Percentiles rank a stretch among this genome's conserved stretches.
phyloP scores from a whole-genome alignment of 37 sponge, comb jelly and placozoan species.

The Cladorhizidae sp. region DNA sequence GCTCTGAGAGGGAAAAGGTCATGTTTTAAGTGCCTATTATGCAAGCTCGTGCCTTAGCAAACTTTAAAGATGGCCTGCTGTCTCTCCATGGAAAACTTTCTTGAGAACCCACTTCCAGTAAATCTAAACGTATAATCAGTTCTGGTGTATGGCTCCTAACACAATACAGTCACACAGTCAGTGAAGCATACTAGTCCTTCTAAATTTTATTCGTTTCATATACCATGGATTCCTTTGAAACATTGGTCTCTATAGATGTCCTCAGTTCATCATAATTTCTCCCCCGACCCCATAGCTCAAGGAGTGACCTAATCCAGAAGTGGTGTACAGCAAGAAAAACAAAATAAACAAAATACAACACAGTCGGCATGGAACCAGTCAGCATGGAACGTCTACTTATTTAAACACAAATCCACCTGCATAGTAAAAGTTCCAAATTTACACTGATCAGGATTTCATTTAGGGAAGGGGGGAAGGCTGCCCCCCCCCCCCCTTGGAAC shows the following conservation, averaged over 20 bases:
- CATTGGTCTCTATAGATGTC: slow-evolving; percentile 8
- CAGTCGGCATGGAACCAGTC: too few relatives aligned
- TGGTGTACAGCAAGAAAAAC: too few relatives aligned
- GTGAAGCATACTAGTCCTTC: background rate
- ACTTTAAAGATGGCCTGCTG: slow-evolving; percentile 27
- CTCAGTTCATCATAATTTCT: slow-evolving; percentile 49
- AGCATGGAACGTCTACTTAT: too few relatives aligned
- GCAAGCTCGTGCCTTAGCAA: background rate
- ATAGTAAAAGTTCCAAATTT: too few relatives aligned
- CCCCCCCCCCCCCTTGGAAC: too few relatives aligned
- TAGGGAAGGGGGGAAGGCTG: too few relatives aligned
- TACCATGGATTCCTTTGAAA: slow-evolving; percentile 50
- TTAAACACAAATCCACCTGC: too few relatives aligned
- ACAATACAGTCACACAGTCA: background rate
- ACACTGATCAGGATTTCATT: too few relatives aligned
- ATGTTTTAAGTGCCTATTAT: background rate
- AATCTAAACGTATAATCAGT: slow-evolving; percentile 65
- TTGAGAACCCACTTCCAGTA: slow-evolving; percentile 50
- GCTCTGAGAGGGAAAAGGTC: slow-evolving; percentile 30
- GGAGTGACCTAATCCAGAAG: slow-evolving; percentile 47
- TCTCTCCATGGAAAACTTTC: slow-evolving; percentile 39
- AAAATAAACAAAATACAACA: too few relatives aligned
- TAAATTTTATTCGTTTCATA: background rate
- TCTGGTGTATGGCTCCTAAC: slow-evolving; percentile 44
- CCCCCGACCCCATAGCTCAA: slow-evolving; percentile 75